phyloP scores from a whole-genome alignment of 1,140 invertebrate species.

The Papilio xuthus region DNA sequence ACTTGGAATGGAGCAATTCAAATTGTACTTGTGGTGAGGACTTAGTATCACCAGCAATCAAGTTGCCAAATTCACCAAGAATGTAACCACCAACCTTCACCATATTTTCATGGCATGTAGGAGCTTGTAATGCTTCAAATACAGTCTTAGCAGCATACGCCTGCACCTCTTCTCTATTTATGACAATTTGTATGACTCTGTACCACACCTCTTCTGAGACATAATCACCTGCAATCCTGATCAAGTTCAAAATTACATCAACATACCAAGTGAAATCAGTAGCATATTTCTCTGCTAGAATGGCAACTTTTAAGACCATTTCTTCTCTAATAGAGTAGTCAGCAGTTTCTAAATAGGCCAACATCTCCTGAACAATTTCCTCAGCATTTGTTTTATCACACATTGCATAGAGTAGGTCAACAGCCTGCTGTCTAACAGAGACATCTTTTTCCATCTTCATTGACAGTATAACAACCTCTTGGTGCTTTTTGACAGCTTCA shows the following conservation, averaged over 20 bases:
- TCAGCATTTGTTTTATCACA: slow-evolving; percentile 99
- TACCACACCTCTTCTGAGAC: slow-evolving; percentile 99
- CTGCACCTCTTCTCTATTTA: slow-evolving; percentile 99
- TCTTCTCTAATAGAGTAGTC: slow-evolving; percentile 99
- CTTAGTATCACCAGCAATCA: slow-evolving; percentile 98
- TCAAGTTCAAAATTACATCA: slow-evolving; percentile 99
- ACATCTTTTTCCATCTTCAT: slow-evolving; percentile 99
- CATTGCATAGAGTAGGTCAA: slow-evolving; percentile 99
- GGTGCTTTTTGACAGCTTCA: slow-evolving; percentile 99
- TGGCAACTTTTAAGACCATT: slow-evolving; percentile 99
- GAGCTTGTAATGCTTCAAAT: slow-evolving; percentile 98
- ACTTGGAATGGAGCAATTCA: slow-evolving; percentile 98
- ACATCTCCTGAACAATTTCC: slow-evolving; percentile 99
- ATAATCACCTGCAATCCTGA: slow-evolving; percentile 99
- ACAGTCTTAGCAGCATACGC: slow-evolving; percentile 99
- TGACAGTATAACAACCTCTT: slow-evolving; percentile 99
- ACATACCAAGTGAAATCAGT: slow-evolving; percentile 99
- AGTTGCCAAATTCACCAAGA: slow-evolving; percentile 99
- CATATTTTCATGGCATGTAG: slow-evolving; percentile 99
- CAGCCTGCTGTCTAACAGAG: slow-evolving; percentile 98
- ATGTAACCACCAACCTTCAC: slow-evolving; percentile 99
- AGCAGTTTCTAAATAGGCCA: slow-evolving; percentile 99
- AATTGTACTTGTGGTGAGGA: slow-evolving; percentile 98
- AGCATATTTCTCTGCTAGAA: slow-evolving; percentile 99
- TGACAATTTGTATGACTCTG: slow-evolving; percentile 99